Evolutionary conservation across 2,888 invertebrate genomes (phyloP), one percentile per base, ranked within the genome.

Genomic region (Dynastes maya): DNA sequence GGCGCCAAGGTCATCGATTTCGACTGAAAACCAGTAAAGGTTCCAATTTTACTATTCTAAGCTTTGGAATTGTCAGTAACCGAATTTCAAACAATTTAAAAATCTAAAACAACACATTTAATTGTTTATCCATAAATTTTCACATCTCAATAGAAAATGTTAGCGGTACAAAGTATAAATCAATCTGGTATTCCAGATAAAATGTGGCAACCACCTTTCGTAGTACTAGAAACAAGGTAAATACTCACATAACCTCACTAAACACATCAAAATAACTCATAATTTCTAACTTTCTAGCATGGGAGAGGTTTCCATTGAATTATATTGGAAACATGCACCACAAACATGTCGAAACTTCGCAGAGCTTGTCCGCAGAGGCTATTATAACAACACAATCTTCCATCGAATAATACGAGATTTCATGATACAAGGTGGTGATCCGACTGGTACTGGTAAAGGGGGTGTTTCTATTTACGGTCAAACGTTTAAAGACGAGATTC

Each of bases 291-390:
- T 45, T 76, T 82, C 80, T 90, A 97, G 97, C 65, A 98, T 99
- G 97, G 99, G 99, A 0, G 95, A 95, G 84, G 91, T 99, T 71
- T 92, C 93, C 0, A 90, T 99, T 70, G 99, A 99, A 89, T 91
- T 99, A 81, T 99, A 99, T 86, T 99, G 99, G 99, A 96, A 97
- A 87, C 98, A 99, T 87, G 95, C 99, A 0, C 99, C 99, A n/a
- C 93, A 94, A 83, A 98, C 99, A 0, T 99, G 99, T 84, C 91
- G 97, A 85, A 99, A 99, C 88, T 99, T 99, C 89, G 98, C 98
- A 79, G 99, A 99, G 89, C 90, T 99, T 37, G 92, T 96, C 0
- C 91, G 97, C 79, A 91, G 98, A 84, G 98, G 98, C 27, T 99
- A 98, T 89, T 99, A 98, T 88, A 98, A 98, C 89, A 96, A 95